Percentiles rank a stretch among this genome's conserved stretches.
phyloP scores from a whole-genome alignment of 2,888 invertebrate species.

The Colletes collaris region DNA sequence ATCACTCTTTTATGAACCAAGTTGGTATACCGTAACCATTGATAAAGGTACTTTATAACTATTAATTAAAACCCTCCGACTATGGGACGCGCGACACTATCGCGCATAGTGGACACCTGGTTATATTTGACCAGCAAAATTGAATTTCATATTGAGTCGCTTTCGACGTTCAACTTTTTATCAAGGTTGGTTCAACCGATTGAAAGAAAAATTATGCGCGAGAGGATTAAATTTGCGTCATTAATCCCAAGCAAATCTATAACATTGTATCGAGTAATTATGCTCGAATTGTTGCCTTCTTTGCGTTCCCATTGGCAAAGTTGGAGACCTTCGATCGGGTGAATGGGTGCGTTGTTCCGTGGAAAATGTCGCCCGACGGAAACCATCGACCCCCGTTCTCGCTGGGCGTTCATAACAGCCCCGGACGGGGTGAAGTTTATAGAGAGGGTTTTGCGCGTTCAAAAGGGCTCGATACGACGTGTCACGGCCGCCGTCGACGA shows the following conservation, averaged over 20 bases:
- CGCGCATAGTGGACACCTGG: too few relatives aligned
- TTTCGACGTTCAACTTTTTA: too few relatives aligned
- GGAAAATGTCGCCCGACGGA: constrained; percentile 33
- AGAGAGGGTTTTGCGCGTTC: constrained; percentile 34
- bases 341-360: constrained; percentile 46
- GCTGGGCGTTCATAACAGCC: constrained; percentile 21
- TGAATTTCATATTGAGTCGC: too few relatives aligned
- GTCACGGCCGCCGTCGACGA: constrained; percentile 30
- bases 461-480: constrained; percentile 40
- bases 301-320: constrained; percentile 5
- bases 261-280: too few relatives aligned
- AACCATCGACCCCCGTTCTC: background rate
- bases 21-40: background rate
- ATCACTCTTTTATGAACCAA: constrained; percentile 1
- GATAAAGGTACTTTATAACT: too few relatives aligned
- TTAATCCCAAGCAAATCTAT: too few relatives aligned
- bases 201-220: too few relatives aligned
- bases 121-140: too few relatives aligned
- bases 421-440: constrained; percentile 11
- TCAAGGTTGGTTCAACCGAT: too few relatives aligned
- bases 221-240: too few relatives aligned
- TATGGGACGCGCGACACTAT: too few relatives aligned
- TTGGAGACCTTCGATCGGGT: constrained; percentile 44
- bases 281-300: background rate
- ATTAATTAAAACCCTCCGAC: too few relatives aligned